phyloP scores from a whole-genome alignment of 1,140 invertebrate genomes.

The Uloborus diversus region DNA sequence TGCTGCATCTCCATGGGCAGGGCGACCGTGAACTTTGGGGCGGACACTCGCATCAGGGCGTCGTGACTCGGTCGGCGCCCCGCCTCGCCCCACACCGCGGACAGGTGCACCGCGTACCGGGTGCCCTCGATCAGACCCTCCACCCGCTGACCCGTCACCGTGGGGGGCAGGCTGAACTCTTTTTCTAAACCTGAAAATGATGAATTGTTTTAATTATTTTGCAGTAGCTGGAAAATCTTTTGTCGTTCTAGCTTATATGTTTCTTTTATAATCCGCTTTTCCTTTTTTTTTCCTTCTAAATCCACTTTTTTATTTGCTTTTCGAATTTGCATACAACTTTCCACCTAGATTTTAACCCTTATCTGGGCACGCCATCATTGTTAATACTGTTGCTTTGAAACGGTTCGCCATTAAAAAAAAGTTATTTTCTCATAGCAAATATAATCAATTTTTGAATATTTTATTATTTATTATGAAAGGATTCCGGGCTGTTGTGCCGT shows the following conservation, averaged over 20 bases:
- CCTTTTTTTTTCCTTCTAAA: neutral
- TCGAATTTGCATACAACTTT: neutral
- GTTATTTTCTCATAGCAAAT: too few species aligned
- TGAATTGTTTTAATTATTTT: neutral
- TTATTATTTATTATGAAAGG: too few species aligned
- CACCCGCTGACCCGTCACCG: slow-evolving; percentile 22
- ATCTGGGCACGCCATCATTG: neutral
- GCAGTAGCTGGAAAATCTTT: too few species aligned
- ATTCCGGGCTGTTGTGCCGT: too few species aligned
- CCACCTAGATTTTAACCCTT: neutral
- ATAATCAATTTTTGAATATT: too few species aligned
- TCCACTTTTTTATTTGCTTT: neutral
- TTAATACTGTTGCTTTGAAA: neutral
- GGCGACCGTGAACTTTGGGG: slow-evolving; percentile 42
- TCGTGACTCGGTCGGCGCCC: slow-evolving; percentile 18
- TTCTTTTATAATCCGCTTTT: neutral
- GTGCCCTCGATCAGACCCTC: slow-evolving; percentile 13
- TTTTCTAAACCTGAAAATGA: slow-evolving; percentile 34
- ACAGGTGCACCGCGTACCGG: slow-evolving; percentile 40
- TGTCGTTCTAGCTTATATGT: too few species aligned
- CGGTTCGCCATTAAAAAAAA: too few species aligned
- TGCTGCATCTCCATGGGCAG: slow-evolving; percentile 16
- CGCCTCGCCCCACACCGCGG: slow-evolving; percentile 37
- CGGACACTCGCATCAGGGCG: slow-evolving; percentile 21
- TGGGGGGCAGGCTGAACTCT: slow-evolving; percentile 27